phyloP scores from a whole-genome alignment of 2,113 vertebrate genomes.

The Protobothrops mucrosquamatus region DNA sequence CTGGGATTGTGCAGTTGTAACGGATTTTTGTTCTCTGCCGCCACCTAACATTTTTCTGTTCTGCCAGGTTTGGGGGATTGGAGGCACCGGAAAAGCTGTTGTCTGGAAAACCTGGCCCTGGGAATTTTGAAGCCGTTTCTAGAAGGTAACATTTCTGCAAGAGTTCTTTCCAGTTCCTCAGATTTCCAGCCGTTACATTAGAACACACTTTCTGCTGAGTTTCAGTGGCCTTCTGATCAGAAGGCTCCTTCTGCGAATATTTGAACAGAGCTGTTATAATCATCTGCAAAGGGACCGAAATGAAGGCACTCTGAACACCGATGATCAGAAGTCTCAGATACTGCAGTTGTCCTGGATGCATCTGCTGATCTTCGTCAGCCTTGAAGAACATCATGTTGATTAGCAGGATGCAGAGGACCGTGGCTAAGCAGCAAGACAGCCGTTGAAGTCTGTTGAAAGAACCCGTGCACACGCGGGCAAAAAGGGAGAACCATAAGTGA shows the following conservation, averaged over 20 bases:
- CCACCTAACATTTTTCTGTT: not conserved
- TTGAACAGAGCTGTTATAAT: slow-evolving; percentile 59
- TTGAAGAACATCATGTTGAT: slow-evolving; percentile 71
- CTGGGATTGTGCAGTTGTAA: slow-evolving; percentile 32
- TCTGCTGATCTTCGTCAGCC: not conserved
- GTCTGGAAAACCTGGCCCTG: not conserved
- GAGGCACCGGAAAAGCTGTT: not conserved
- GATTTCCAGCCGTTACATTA: fast-evolving
- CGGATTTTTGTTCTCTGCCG: not conserved
- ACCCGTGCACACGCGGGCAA: not conserved
- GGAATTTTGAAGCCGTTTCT: not conserved
- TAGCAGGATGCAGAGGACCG: slow-evolving; percentile 59
- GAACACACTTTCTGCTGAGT: not conserved
- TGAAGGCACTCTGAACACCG: slow-evolving; percentile 64
- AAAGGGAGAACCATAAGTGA: slow-evolving; percentile 67
- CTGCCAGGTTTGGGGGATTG: not conserved
- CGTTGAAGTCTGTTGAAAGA: slow-evolving; percentile 66
- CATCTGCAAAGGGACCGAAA: slow-evolving; percentile 60
- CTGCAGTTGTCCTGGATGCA: not conserved
- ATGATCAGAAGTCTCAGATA: slow-evolving; percentile 45
- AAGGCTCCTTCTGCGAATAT: slow-evolving; percentile 49
- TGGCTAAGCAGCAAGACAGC: slow-evolving; percentile 63
- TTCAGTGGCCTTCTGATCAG: not conserved
- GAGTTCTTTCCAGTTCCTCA: slow-evolving; percentile 16
- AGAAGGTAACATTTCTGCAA: slow-evolving; percentile 22